A percentile compares a stretch with the other conserved stretches of the same genome.
Conservation (phyloP, 2,888 invertebrate species). For the Epinotia bilunana region DNA sequence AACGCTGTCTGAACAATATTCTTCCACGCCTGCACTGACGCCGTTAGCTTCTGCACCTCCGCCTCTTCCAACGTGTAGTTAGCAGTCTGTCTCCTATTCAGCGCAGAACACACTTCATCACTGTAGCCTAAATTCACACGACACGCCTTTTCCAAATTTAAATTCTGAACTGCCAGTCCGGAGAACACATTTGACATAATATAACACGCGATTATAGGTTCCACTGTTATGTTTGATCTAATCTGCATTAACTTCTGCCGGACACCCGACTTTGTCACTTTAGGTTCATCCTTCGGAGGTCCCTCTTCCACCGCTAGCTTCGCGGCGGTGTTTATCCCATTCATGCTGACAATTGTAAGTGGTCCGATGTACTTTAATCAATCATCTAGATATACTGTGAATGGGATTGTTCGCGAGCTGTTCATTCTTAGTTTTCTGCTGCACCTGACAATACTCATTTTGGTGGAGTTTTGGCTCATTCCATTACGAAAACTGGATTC, state of each 20-base stretch:
- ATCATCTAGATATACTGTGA: slow-evolving; percentile 54
- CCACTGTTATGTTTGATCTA: slow-evolving; percentile 86
- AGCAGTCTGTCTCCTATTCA: slow-evolving; percentile 89
- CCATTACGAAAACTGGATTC: slow-evolving; percentile 16
- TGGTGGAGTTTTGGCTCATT: slow-evolving; percentile 20
- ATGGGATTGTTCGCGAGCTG: slow-evolving; percentile 19
- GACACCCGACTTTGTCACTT: slow-evolving; percentile 64
- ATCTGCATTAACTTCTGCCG: slow-evolving; percentile 80
- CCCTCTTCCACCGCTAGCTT: slow-evolving; percentile 66
- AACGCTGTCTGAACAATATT: slow-evolving; percentile 84
- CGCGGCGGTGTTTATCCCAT: slow-evolving; percentile 69
- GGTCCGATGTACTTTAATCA: slow-evolving; percentile 55
- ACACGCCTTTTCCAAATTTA: slow-evolving; percentile 94
- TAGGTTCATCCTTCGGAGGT: slow-evolving; percentile 64
- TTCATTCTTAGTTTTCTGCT: slow-evolving; percentile 27
- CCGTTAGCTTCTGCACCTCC: slow-evolving; percentile 85
- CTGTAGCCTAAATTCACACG: slow-evolving; percentile 91
- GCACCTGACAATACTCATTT: background rate
- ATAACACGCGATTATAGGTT: slow-evolving; percentile 88
- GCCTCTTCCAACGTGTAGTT: slow-evolving; percentile 87
- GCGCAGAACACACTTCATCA: slow-evolving; percentile 89
- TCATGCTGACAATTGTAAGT: slow-evolving; percentile 67
- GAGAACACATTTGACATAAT: slow-evolving; percentile 88
- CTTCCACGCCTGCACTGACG: slow-evolving; percentile 84
- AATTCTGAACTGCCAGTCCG: slow-evolving; percentile 91